Evolutionary conservation across 2,113 vertebrate genomes (phyloP).

Genomic region (Notothenia coriiceps): DNA sequence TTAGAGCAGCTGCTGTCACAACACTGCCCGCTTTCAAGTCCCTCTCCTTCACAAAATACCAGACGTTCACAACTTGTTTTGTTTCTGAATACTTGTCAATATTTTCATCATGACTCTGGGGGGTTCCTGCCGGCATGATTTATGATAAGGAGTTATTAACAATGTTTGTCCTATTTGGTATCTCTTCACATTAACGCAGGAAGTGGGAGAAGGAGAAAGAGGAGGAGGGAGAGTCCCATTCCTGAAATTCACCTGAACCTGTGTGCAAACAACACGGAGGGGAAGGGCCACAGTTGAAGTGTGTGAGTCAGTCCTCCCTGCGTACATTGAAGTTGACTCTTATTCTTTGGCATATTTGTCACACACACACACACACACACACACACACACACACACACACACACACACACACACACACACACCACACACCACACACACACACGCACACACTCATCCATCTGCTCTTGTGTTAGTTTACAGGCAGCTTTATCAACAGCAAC

Average conservation of each 20-base stretch:
- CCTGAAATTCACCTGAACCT: conserved; percentile 80
- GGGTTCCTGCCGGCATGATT: conserved; percentile 24
- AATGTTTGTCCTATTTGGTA: conserved; percentile 62
- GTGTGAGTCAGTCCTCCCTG: conserved; percentile 53
- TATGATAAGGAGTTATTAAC: conserved; percentile 64
- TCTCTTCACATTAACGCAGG: conserved; percentile 55
- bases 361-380: not conserved
- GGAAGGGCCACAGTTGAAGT: conserved; percentile 53
- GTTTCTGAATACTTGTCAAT: conserved; percentile 70
- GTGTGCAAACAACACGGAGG: conserved; percentile 72
- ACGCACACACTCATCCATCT: conserved; percentile 12
- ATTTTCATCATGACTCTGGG: conserved; percentile 53
- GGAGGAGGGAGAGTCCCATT: conserved; percentile 71
- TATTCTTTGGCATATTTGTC: conserved; percentile 50
- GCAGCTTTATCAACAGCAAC: conserved; percentile 52
- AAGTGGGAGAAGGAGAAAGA: conserved; percentile 50
- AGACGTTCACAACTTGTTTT: conserved; percentile 55
- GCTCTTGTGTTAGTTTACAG: conserved; percentile 48
- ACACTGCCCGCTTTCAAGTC: conserved; percentile 51
- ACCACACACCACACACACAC: too few species aligned
- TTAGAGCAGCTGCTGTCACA: conserved; percentile 64
- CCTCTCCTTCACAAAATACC: conserved; percentile 47
- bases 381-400: too few species aligned
- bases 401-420: too few species aligned
- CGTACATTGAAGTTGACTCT: not conserved